Evolutionary conservation across 2,797 vertebrate species (phyloP), one percentile per base, ranked within the genome.

Genomic region (Momotus momota): DNA sequence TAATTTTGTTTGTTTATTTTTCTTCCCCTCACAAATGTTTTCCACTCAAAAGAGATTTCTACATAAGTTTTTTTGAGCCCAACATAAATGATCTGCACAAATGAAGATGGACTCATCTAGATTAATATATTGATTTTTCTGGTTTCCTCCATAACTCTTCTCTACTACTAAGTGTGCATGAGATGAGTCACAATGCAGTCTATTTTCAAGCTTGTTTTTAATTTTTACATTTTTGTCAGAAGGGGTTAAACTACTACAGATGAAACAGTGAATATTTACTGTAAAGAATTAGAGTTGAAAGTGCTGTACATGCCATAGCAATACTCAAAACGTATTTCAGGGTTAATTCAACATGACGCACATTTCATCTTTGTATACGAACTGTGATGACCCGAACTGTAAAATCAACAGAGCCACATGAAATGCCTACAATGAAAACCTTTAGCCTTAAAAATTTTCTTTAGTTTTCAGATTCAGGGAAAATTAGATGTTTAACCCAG

Each of bases 261-360:
- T 41, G 16, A 69, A 90, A 51, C 18, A 58, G 14, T 33, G 52
- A 92, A 48, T 43, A 71, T 83, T 71, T 48, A 54, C 49, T n/a
- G 20, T 10, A 52, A 71, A 61, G n/a, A 64, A 54, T 54, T 55
- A 71, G 27, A 78, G 40, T 8, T 65, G 41, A 90, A 88, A 88
- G 54, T 45, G 29, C 26, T 40, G 27, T 21, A 58, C 14, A 16
- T 3, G 12, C 41, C 43, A 58, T 17, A 88, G 29, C 7, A 60
- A 51, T 18, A 74, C 18, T 27, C 26, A 57, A 67, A 95, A 80
- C 41, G 41, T n/a, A 93, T 78, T 77, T 69, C 12, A 83, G 49
- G 31, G 27, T 57, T 87, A 86, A 94, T 91, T 80, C 79, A 78
- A 78, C 11, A 14, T 22, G 72, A 86, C 75, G 78, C 21, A 43